Conservation (phyloP, 2,797 vertebrate species). For the Tapirus indicus region DNA sequence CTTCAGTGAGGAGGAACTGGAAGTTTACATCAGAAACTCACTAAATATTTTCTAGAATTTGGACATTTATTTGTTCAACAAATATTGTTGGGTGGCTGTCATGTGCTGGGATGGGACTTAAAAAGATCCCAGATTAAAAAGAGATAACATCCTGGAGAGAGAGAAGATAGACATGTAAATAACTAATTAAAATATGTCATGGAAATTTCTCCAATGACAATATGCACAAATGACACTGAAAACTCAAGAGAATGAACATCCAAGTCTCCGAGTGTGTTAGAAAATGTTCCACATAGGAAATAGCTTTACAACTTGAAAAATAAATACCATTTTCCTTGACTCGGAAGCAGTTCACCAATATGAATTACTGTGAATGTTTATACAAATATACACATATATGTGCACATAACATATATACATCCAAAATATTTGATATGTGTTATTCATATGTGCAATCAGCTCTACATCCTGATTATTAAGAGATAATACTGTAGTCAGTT, state of each 20-base stretch:
- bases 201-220: neutral
- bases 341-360: neutral
- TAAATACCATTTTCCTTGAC: neutral
- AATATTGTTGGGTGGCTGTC: neutral
- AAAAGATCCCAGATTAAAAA: neutral
- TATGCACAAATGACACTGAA: neutral
- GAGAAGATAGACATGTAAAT: neutral
- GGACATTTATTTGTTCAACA: neutral
- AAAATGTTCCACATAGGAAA: neutral
- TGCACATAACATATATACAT: neutral
- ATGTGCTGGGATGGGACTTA: neutral
- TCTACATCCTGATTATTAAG: neutral
- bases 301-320: neutral
- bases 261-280: neutral
- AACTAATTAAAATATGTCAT: neutral
- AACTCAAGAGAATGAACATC: neutral
- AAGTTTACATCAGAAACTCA: neutral
- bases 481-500: neutral
- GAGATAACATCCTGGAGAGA: neutral
- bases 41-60: neutral
- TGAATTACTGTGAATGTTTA: neutral
- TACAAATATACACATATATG: neutral
- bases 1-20: neutral
- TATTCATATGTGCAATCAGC: neutral
- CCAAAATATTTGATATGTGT: neutral